Evolutionary conservation across 2,113 vertebrate genomes (phyloP).

Genomic region (Indicator indicator): DNA sequence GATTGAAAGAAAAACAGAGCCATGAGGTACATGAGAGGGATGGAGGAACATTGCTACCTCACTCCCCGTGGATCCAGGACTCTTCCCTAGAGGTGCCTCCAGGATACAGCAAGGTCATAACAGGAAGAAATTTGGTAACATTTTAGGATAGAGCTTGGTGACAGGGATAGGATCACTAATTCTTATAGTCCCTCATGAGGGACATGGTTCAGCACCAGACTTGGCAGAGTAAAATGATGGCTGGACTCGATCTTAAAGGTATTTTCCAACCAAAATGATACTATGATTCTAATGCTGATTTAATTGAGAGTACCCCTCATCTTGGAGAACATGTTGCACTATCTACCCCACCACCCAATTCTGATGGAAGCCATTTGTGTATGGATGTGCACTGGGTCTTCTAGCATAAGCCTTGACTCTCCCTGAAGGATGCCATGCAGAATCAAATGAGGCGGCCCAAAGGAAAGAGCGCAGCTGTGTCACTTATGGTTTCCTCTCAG

Average conservation of each 20-base stretch:
- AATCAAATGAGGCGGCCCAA: background rate
- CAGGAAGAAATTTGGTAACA: background rate
- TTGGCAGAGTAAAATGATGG: too few relatives aligned
- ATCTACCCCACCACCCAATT: background rate
- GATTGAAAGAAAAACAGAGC: background rate
- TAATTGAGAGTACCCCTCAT: background rate
- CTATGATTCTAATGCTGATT: background rate
- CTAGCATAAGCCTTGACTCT: background rate
- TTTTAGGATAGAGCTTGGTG: background rate
- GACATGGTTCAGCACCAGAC: too few relatives aligned
- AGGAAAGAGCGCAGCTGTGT: background rate
- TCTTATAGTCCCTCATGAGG: background rate
- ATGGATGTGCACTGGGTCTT: background rate
- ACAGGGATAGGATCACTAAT: background rate
- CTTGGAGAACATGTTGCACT: background rate
- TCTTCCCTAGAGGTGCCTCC: background rate
- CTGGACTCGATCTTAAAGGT: too few relatives aligned
- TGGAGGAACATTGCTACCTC: background rate
- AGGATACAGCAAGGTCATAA: background rate
- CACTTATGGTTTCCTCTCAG: background rate
- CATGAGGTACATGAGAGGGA: background rate
- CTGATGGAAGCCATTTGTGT: background rate
- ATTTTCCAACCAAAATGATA: too few relatives aligned
- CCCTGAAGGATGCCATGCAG: rapidly evolving
- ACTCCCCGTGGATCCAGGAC: background rate